These are phyloP conservation scores for Epistrophe eligans DNA, from an alignment of 2,888 invertebrate genomes.

Conservation along the genomic window DNA sequence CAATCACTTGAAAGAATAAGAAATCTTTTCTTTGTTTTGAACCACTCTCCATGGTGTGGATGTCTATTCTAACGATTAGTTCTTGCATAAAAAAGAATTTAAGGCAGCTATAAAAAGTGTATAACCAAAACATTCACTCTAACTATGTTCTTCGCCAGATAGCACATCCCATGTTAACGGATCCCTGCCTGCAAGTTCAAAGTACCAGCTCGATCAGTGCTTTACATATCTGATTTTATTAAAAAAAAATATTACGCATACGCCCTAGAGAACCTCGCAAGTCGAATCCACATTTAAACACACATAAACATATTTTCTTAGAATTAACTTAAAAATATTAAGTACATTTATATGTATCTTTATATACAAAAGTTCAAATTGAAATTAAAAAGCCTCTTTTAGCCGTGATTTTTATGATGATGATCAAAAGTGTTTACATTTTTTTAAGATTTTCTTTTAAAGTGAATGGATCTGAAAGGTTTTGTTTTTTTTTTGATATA, in stretches of 20 bases:
- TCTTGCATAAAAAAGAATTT: too few relatives aligned
- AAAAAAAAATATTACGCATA: conserved; percentile 8
- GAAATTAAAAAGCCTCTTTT: conserved; percentile 29
- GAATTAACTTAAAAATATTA: not conserved
- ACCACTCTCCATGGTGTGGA: too few relatives aligned
- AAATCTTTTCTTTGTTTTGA: too few relatives aligned
- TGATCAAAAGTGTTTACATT: conserved; percentile 47
- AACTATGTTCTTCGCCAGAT: too few relatives aligned
- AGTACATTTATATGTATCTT: too few relatives aligned
- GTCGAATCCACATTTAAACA: conserved; percentile 8
- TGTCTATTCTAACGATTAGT: too few relatives aligned
- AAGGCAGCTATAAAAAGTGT: not conserved
- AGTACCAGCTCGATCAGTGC: too few relatives aligned
- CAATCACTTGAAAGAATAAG: too few relatives aligned
- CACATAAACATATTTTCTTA: conserved; percentile 26
- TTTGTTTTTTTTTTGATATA: conserved; percentile 28
- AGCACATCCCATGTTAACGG: too few relatives aligned
- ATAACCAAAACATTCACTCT: too few relatives aligned
- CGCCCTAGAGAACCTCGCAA: not conserved
- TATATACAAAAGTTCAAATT: not conserved
- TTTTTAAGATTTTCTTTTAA: conserved; percentile 6
- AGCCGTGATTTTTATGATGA: conserved; percentile 60
- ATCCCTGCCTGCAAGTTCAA: too few relatives aligned
- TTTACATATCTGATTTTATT: not conserved
- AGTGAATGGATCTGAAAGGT: conserved; percentile 28